Evolutionary conservation across 2,797 vertebrate genomes (phyloP), one percentile per base, ranked within the genome.

Genomic region (Lithobates sylvaticus): DNA sequence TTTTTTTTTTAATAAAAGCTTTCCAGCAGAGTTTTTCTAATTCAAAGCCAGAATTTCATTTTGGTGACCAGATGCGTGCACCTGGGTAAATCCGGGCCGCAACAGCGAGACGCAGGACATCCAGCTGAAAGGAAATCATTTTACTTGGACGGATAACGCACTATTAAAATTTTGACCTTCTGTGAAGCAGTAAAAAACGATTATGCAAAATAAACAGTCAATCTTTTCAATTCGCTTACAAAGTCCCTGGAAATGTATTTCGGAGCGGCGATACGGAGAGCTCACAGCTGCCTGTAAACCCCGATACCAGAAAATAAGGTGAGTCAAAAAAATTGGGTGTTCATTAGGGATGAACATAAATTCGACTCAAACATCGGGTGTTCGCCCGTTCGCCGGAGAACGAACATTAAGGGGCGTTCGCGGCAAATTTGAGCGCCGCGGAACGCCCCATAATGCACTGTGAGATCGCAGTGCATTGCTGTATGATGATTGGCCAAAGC

Each of bases 121-220:
- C 27, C 47, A 34, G 26, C 34, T 2, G 13, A 16, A 74, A 34
- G 71, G 39, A 39, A 82, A 74, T 64, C 13, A 21, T 36, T 71
- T 36, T 15, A 3, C 21, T 80, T 61, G n/a, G 34, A 42, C 16
- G 54, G 13, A 74, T 27, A 81, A 72, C 50, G 26, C 47, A 39
- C 69, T 73, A 65, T 74, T 82, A 82, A 74, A 74, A 74, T 73
- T 36, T 50, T 74, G 70, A 82, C 34, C 50, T 80, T 80, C 44
- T 73, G 80, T n/a, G 32, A 81, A 79, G 69, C 54, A 61, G 39
- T 50, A 16, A 58, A 72, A 72, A 82, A 70, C 36, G 23, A 81
- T 58, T 71, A 50, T 81, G 42, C 29, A 26, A 71, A 81, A 50
- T 71, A 69, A 81, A 81, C 29, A 82, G 32, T 18, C 6, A 39